Evolutionary conservation across 2,113 vertebrate species (phyloP).

Genomic region (Ictidomys tridecemlineatus): DNA sequence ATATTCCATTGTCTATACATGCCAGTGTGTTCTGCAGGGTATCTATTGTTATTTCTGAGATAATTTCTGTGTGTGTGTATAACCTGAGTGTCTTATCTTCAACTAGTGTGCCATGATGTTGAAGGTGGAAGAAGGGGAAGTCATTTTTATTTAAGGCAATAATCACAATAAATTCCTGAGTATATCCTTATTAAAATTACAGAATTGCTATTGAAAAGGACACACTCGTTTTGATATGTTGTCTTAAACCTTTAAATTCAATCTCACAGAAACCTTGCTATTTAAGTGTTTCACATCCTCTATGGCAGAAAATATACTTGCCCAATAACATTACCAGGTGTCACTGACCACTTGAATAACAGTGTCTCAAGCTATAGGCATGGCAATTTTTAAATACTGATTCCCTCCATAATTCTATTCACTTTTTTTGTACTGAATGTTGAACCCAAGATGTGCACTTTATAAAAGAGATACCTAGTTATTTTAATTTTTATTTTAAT

Average conservation of each 20-base stretch:
- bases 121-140: background rate
- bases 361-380: background rate
- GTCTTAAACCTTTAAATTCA: background rate
- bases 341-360: background rate
- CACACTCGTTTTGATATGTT: background rate
- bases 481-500: no score
- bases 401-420: background rate
- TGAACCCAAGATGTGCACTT: no score
- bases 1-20: no score
- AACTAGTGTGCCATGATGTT: background rate
- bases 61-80: background rate
- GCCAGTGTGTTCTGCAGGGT: background rate
- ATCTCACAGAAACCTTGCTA: background rate
- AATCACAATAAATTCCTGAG: background rate
- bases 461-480: no score
- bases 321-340: background rate
- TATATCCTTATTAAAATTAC: constrained; percentile 27
- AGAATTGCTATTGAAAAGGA: background rate
- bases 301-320: background rate
- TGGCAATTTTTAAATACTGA: background rate
- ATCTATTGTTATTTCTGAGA: background rate
- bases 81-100: background rate
- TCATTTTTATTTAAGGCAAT: background rate
- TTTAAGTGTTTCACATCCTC: background rate
- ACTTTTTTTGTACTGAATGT: background rate